Evolutionary conservation across 2,113 vertebrate species (phyloP), one percentile per base, ranked within the genome.

Genomic region (Hippocampus mohnikei): DNA sequence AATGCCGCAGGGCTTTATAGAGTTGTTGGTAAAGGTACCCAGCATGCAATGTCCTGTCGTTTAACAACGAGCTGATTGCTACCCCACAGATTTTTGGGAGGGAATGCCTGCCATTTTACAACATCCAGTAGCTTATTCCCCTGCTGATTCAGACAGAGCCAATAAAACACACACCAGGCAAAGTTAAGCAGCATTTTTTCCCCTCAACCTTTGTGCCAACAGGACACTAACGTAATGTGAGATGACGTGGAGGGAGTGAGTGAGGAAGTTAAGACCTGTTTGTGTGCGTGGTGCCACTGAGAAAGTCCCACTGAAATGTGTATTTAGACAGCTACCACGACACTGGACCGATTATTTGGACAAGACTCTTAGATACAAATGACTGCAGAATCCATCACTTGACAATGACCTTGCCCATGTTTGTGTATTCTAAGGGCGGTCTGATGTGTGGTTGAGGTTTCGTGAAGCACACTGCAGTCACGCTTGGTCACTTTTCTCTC

Each of bases 101-200:
- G 84, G 83, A 84, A 86, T 68, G 75, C 81, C 85, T 87, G 81
- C 41, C 67, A 69, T 87, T 89, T 89, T 85, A 89, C 29, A 60
- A 82, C 77, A 88, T 88, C 87, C 84, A 91, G 89, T 89, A 89
- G 89, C 87, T 85, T 8, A 78, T 72, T 87, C 65, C 76, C 87
- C 85, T 72, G 83, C 87, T 87, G 88, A 77, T 83, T 87, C 87
- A 89, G 89, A 87, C 89, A 88, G 85, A 88, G 81, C 87, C 71
- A 78, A 90, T 90, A 87, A 89, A 88, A 85, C 33, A 59, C 68
- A 80, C 71, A 72, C 66, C 55, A 58, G 71, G 74, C 70, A 13
- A 67, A 37, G 46, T 67, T n/a, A 53, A 53, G 69, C 23, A 27
- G 60, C 41, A 65, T 25, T 20, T 11, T 66, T 60, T 53, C 69